These are phyloP conservation scores for Chironomus striatipennis DNA, from an alignment of 1,140 invertebrate genomes.

Conservation along the genomic window DNA sequence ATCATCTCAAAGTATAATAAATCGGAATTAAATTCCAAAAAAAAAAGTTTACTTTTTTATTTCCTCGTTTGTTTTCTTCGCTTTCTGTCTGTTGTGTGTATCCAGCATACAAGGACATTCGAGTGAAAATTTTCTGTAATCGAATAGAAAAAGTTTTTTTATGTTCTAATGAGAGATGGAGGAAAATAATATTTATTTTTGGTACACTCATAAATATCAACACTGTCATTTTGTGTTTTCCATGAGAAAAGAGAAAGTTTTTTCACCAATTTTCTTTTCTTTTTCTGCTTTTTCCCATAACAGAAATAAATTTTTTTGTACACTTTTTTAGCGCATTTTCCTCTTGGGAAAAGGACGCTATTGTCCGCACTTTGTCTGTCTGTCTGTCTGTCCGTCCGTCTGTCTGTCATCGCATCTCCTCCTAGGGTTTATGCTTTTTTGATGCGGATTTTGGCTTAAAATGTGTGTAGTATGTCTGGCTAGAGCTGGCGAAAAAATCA, in stretches of 20 bases:
- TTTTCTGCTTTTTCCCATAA: not conserved
- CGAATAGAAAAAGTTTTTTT: constrained; percentile 18
- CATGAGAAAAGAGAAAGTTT: not conserved
- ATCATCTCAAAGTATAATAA: constrained; percentile 14
- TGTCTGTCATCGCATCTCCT: no score
- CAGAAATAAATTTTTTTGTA: not conserved
- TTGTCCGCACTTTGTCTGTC: no score
- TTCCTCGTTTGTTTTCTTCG: no score
- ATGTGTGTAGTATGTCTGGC: no score
- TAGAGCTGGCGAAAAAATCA: no score
- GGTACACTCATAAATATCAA: constrained; percentile 19
- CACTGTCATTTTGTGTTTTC: not conserved
- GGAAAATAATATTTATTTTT: not conserved
- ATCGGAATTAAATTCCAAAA: not conserved
- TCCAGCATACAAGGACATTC: no score
- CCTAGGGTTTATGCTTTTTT: no score
- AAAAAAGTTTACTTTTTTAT: not conserved
- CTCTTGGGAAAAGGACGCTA: no score
- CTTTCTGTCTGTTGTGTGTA: no score
- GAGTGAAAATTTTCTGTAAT: not conserved
- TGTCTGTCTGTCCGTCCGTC: no score
- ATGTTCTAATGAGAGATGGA: not conserved
- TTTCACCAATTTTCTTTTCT: not conserved
- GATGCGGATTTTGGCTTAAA: no score
- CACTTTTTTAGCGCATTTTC: no score